Evolutionary conservation across 1,140 invertebrate genomes (phyloP), one percentile per base, ranked within the genome.

Genomic region (Schmidtea mediterranea): DNA sequence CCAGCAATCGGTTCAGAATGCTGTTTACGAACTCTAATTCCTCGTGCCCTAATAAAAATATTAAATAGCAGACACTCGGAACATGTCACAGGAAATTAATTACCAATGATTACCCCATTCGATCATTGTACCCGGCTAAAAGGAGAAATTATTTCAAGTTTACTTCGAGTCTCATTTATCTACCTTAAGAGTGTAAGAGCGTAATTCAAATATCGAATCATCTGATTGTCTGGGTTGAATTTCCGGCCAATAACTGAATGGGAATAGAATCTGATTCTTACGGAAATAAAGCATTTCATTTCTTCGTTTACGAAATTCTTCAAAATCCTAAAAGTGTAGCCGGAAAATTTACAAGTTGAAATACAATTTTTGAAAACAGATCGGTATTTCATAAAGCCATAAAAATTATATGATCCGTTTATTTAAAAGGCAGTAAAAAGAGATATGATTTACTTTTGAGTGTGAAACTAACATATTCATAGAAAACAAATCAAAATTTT

Each of bases 81-180:
- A 16, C 6, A 50, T 26, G 10, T 21, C 19, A 1, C 10, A 52
- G 2, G 15, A 45, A 45, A 39, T 36, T 50, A 59, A 60, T 62
- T 53, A 69, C 68, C 87, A 95, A 66, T 90, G 89, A 64, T 94
- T 94, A 52, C 84, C 86, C 89, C 87, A 95, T 69, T 94, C 87
- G 55, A 94, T 90, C 82, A 94, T 90, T 1, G 86, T 92, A 22
- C 87, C 76, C 5, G 86, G 83, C 68, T 71, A 21, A 15, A 56
- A 52, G 23, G 10, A 46, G 6, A 54, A 43, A 54, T 37, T 53
- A 52, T 37, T 19, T 16, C 15, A 5, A 2, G 45, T 6, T 15
- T 5, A n/a, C 12, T 21, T 18, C 2, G 10, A 36, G 9, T 49
- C 46, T 5, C 16, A 40, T 41, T 8, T 6, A 5, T 49, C 13